Percentiles rank a stretch among this genome's conserved stretches.
phyloP scores from a whole-genome alignment of 2,797 vertebrate genomes.

The Alca torda region DNA sequence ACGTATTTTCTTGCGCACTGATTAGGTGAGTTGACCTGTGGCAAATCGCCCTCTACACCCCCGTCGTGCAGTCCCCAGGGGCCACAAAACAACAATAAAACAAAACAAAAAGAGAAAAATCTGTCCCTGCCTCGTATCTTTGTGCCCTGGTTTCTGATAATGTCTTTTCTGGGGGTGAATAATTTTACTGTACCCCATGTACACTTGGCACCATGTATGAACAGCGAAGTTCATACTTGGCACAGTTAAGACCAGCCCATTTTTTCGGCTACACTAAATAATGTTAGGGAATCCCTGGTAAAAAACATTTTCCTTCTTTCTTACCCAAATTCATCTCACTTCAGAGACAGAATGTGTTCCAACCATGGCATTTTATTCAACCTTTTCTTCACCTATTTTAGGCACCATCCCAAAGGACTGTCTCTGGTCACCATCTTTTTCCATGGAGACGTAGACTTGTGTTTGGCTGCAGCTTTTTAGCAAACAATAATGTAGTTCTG shows the following conservation, averaged over 20 bases:
- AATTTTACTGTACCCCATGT: background rate
- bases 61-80: background rate
- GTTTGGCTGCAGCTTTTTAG: background rate
- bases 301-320: background rate
- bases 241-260: background rate
- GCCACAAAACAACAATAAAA: background rate
- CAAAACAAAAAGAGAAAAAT: background rate
- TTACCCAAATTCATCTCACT: background rate
- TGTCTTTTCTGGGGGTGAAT: background rate
- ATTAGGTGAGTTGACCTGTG: background rate
- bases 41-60: background rate
- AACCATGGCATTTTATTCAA: background rate
- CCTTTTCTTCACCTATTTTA: background rate
- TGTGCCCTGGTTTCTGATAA: background rate
- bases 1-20: background rate
- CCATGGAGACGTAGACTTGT: background rate
- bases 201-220: background rate
- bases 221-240: background rate
- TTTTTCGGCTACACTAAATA: background rate
- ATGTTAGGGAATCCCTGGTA: background rate
- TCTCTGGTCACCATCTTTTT: background rate
- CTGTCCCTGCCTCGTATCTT: background rate
- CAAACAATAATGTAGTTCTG: background rate
- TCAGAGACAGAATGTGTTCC: background rate
- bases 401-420: background rate